Evolutionary conservation across 2,888 invertebrate genomes (phyloP).

Genomic region (Petrolisthes cinctipes): DNA sequence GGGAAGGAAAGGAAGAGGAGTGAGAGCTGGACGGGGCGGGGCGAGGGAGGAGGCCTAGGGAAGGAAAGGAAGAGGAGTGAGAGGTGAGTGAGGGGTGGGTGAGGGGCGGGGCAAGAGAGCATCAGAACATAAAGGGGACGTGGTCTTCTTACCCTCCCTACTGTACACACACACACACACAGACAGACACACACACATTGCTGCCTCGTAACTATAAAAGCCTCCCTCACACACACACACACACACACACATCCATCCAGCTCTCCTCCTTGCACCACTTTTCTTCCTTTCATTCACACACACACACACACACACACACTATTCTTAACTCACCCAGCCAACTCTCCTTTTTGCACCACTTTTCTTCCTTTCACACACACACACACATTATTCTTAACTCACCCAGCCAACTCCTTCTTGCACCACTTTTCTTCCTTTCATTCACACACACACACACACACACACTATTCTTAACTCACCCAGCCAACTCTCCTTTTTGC

Average conservation of each 20-base stretch:
- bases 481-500: too few relatives aligned
- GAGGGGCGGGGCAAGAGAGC: not conserved
- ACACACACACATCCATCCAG: not conserved
- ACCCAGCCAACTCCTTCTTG: too few relatives aligned
- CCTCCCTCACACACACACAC: not conserved
- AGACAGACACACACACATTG: not conserved
- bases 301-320: too few relatives aligned
- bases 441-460: too few relatives aligned
- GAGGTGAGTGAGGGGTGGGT: not conserved
- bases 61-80: not conserved
- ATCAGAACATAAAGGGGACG: not conserved
- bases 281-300: too few relatives aligned
- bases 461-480: too few relatives aligned
- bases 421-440: too few relatives aligned
- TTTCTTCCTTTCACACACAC: too few relatives aligned
- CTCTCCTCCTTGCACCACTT: too few relatives aligned
- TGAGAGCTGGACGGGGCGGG: not conserved
- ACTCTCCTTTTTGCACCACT: too few relatives aligned
- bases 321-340: too few relatives aligned
- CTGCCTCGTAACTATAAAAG: not conserved
- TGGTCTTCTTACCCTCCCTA: not conserved
- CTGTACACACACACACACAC: not conserved
- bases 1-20: not conserved
- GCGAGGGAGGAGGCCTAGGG: not conserved
- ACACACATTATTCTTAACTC: too few relatives aligned